These are phyloP conservation scores for Phyllotreta striolata DNA, from an alignment of 2,888 invertebrate genomes.

Conservation along the genomic window DNA sequence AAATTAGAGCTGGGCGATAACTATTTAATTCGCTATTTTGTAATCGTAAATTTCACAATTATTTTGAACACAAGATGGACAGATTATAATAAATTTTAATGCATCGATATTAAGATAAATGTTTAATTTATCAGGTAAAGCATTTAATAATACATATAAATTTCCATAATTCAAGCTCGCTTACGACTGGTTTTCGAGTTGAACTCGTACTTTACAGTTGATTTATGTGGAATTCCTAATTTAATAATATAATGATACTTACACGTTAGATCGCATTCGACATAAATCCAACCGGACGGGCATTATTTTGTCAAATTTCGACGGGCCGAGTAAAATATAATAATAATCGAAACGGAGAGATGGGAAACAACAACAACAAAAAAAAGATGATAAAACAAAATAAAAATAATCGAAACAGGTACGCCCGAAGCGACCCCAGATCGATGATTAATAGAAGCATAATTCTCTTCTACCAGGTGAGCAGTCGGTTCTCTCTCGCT, in stretches of 20 bases:
- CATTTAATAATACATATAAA: no score
- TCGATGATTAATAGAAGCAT: slow-evolving; percentile 58
- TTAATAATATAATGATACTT: slow-evolving; percentile 40
- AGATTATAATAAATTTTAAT: slow-evolving; percentile 14
- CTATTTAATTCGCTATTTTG: no score
- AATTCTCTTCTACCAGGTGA: slow-evolving; percentile 57
- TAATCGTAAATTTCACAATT: no score
- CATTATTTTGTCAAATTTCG: slow-evolving; percentile 56
- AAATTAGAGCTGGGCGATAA: no score
- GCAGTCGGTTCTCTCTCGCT: slow-evolving; percentile 46
- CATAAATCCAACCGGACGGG: slow-evolving; percentile 49
- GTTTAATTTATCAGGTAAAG: no score
- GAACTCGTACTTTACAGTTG: slow-evolving; percentile 35
- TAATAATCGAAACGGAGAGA: slow-evolving; percentile 30
- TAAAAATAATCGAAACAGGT: slow-evolving; percentile 46
- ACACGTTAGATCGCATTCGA: slow-evolving; percentile 37
- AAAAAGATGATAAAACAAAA: no score
- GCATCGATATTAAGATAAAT: no score
- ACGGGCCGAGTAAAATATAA: slow-evolving; percentile 49
- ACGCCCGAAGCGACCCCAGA: slow-evolving; percentile 51
- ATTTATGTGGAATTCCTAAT: slow-evolving; percentile 37
- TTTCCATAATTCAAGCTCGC: slow-evolving; percentile 9
- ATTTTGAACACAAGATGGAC: slow-evolving; percentile 1
- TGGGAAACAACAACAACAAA: no score
- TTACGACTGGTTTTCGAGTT: slow-evolving; percentile 1